Conservation (phyloP, 2,888 invertebrate genomes). For the Pinctada fucata region DNA sequence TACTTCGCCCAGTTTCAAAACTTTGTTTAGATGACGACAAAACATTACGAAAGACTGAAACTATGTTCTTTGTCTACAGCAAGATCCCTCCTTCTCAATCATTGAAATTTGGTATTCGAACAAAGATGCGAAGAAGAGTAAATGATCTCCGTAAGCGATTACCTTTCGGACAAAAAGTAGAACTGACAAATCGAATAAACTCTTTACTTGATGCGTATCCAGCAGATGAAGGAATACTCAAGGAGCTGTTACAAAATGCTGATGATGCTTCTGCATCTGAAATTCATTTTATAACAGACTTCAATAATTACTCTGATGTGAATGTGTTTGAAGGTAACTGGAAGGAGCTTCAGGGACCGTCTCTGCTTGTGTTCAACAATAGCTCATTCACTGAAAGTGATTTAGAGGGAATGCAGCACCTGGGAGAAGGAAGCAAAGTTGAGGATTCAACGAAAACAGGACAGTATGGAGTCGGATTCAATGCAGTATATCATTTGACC, state of each 20-base stretch:
- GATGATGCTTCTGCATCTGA: constrained; percentile 71
- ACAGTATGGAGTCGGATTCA: constrained; percentile 68
- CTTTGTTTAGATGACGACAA: constrained; percentile 65
- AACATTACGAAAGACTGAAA: constrained; percentile 50
- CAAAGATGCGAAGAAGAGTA: constrained; percentile 39
- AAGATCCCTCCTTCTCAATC: constrained; percentile 57
- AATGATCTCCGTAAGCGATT: constrained; percentile 5
- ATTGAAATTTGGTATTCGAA: constrained; percentile 54
- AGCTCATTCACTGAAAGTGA: constrained; percentile 54
- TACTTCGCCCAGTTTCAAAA: constrained; percentile 46
- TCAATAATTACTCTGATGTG: constrained; percentile 45
- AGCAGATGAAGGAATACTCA: constrained; percentile 67
- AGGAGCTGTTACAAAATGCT: constrained; percentile 74
- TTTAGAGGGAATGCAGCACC: constrained; percentile 57
- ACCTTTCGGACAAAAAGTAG: constrained; percentile 70
- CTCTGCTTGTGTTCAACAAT: constrained; percentile 63
- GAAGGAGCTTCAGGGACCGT: constrained; percentile 61
- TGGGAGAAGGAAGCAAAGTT: constrained; percentile 62
- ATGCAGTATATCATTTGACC: constrained; percentile 66
- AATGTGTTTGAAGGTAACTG: constrained; percentile 51
- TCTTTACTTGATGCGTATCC: constrained; percentile 68
- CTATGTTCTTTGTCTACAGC: constrained; percentile 46
- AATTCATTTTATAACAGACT: constrained; percentile 69
- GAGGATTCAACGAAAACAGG: constrained; percentile 61
- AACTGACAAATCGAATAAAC: constrained; percentile 65